Percentiles rank a stretch among this genome's conserved stretches.
Conservation (phyloP, 2,888 invertebrate genomes). For the Copidosoma aretas region DNA sequence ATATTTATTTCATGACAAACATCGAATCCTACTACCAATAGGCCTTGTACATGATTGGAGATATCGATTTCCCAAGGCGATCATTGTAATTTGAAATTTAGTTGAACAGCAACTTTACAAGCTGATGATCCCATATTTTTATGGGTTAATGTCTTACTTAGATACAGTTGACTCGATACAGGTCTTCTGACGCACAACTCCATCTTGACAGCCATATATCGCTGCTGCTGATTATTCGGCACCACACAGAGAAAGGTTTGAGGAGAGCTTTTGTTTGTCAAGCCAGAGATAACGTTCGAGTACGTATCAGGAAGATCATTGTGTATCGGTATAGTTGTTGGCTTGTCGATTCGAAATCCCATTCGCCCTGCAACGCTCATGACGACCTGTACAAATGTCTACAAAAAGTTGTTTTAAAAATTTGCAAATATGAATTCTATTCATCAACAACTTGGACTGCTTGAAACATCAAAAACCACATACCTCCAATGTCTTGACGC, state of each 20-base stretch:
- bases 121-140: conserved; percentile 81
- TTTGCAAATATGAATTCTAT: neutral
- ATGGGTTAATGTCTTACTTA: conserved; percentile 65
- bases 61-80: conserved; percentile 82
- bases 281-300: conserved; percentile 67
- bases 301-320: conserved; percentile 70
- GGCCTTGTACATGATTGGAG: conserved; percentile 69
- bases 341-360: conserved; percentile 62
- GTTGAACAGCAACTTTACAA: conserved; percentile 89
- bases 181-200: conserved; percentile 78
- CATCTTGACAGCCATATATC: conserved; percentile 85
- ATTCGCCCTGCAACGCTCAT: conserved; percentile 49
- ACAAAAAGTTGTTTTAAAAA: conserved; percentile 4
- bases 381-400: conserved; percentile 40
- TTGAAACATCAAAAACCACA: too few species aligned
- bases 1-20: conserved; percentile 86
- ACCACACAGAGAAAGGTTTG: conserved; percentile 73
- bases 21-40: conserved; percentile 88
- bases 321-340: conserved; percentile 62
- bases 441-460: neutral
- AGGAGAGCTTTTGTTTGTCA: conserved; percentile 67
- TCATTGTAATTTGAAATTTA: conserved; percentile 91
- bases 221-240: conserved; percentile 72
- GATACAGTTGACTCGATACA: conserved; percentile 71
- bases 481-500: too few species aligned